Evolutionary conservation across 1,140 invertebrate species (phyloP).

Genomic region (Zaprionus nigranus): DNA sequence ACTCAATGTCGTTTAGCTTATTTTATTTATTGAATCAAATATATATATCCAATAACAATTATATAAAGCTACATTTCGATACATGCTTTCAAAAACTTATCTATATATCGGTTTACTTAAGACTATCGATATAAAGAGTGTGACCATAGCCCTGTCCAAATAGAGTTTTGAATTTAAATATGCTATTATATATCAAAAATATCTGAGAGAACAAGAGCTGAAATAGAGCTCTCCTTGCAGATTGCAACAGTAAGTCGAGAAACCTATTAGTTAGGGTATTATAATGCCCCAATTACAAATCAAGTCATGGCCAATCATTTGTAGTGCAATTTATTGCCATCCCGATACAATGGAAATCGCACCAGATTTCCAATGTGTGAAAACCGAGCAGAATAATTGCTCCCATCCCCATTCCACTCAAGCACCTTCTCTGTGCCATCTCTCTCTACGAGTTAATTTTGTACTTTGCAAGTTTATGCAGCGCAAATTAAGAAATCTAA

Average conservation of each 20-base stretch:
- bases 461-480: slow-evolving; percentile 23
- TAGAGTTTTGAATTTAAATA: no score
- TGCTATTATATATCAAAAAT: no score
- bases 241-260: not conserved
- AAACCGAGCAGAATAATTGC: not conserved
- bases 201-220: not conserved
- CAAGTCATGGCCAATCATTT: slow-evolving; percentile 9
- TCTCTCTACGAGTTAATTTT: not conserved
- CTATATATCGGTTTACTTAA: no score
- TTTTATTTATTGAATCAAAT: no score
- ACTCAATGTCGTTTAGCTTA: no score
- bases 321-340: slow-evolving; percentile 39
- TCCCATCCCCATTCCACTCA: not conserved
- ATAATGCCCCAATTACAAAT: not conserved
- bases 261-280: not conserved
- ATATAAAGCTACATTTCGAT: no score
- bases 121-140: no score
- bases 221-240: no score
- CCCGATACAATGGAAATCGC: slow-evolving; percentile 27
- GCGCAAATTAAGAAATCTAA: slow-evolving; percentile 50
- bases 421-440: not conserved
- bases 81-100: no score
- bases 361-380: slow-evolving; percentile 37
- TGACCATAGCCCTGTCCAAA: no score
- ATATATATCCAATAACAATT: no score